Conservation (phyloP, 2,797 vertebrate genomes). For the Chaetophractus vellerosus region DNA sequence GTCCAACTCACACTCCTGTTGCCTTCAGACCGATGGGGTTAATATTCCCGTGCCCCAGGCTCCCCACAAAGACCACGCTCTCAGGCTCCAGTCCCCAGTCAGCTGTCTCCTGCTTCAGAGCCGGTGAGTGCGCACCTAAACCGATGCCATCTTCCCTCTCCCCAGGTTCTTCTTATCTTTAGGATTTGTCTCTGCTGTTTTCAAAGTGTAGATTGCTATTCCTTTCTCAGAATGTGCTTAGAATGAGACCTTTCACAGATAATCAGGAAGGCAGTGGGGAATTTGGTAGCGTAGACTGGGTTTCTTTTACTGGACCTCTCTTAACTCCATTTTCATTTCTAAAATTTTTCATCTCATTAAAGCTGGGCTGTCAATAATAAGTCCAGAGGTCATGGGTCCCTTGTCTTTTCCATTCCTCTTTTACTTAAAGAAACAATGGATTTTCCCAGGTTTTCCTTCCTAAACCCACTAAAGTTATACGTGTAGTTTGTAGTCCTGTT, state of each 20-base stretch:
- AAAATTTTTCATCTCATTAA: constrained; percentile 58
- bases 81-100: too few species aligned
- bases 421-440: constrained; percentile 29
- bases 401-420: not conserved
- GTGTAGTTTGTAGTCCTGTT: not conserved
- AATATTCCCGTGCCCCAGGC: too few species aligned
- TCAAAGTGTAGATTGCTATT: constrained; percentile 5
- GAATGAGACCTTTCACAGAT: constrained; percentile 26
- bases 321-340: not conserved
- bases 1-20: too few species aligned
- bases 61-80: too few species aligned
- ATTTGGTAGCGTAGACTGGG: not conserved
- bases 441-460: constrained; percentile 29
- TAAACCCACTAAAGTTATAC: not conserved
- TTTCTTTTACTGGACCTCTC: constrained; percentile 47
- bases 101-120: too few species aligned
- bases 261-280: constrained; percentile 11
- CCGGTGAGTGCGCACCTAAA: too few species aligned
- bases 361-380: constrained; percentile 20
- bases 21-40: too few species aligned
- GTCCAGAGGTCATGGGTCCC: not conserved
- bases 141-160: too few species aligned
- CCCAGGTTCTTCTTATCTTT: too few species aligned
- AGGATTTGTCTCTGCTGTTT: constrained; percentile 34
- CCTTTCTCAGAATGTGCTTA: constrained; percentile 29